Percentiles rank a stretch among this genome's conserved stretches.
Evolutionary conservation across 2,797 vertebrate species (phyloP).

Genomic region (Pogoniulus pusillus): DNA sequence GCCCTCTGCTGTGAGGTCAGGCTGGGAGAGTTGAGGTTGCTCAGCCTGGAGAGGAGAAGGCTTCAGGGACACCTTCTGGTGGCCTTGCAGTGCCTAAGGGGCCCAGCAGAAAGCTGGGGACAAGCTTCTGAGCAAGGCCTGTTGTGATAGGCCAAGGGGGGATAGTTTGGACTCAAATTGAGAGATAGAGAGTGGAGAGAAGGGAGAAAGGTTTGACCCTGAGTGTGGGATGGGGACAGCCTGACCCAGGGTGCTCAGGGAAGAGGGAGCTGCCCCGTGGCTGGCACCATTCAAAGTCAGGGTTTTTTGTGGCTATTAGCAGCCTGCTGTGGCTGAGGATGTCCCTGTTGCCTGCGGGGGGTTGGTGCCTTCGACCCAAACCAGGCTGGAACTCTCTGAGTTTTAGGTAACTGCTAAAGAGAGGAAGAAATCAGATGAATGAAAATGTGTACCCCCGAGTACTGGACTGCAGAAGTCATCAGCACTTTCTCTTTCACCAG

Average conservation of each 20-base stretch:
- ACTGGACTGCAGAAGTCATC: not conserved
- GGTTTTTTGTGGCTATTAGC: not conserved
- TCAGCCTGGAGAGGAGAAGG: no score
- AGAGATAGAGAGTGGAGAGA: not conserved
- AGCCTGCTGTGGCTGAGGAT: not conserved
- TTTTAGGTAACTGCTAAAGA: not conserved
- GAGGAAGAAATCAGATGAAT: not conserved
- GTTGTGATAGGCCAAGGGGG: not conserved
- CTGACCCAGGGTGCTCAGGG: not conserved
- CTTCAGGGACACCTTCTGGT: no score
- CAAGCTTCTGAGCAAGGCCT: not conserved
- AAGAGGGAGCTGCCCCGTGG: not conserved
- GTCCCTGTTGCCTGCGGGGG: not conserved
- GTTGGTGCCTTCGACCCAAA: not conserved
- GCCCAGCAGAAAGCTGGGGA: not conserved
- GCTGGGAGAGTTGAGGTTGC: no score
- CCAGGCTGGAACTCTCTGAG: not conserved
- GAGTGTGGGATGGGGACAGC: not conserved
- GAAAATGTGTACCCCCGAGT: not conserved
- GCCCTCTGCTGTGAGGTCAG: not conserved
- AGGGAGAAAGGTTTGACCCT: not conserved
- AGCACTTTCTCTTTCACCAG: slow-evolving; percentile 70
- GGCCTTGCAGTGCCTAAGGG: no score
- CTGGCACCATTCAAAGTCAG: not conserved
- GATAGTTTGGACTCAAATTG: not conserved